Evolutionary conservation across 37 sponge, comb jelly and placozoan genomes (phyloP).

Genomic region (Corticium candelabrum): DNA sequence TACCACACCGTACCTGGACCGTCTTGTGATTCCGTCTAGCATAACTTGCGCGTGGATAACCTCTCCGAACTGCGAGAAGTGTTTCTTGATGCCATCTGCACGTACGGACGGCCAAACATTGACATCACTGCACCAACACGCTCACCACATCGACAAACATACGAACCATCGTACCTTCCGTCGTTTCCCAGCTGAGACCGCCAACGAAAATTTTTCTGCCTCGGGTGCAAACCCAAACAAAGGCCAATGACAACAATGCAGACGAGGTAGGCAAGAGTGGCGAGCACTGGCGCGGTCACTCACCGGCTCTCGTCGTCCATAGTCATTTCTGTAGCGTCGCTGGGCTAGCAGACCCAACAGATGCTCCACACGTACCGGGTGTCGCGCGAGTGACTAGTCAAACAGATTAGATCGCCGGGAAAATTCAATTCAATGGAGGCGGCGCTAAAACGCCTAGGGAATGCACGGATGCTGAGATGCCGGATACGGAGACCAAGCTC

Average conservation of each 20-base stretch:
- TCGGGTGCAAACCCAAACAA: too few relatives aligned
- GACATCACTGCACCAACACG: neutral
- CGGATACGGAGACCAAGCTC: neutral
- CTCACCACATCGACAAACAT: neutral
- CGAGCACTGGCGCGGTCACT: too few relatives aligned
- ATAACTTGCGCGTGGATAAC: neutral
- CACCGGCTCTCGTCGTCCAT: neutral
- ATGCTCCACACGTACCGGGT: neutral
- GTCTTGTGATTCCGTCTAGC: neutral
- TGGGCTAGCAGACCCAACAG: neutral
- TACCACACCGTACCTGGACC: neutral
- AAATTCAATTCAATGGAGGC: slow-evolving; percentile 2
- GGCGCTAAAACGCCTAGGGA: neutral
- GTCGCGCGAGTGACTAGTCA: neutral
- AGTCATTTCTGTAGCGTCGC: neutral
- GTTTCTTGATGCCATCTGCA: neutral
- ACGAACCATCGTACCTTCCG: neutral
- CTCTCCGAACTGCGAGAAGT: neutral
- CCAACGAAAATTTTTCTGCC: neutral
- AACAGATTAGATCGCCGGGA: neutral
- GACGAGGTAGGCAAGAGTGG: too few relatives aligned
- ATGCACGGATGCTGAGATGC: neutral
- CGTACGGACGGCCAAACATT: neutral
- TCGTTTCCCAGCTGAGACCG: neutral
- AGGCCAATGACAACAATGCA: too few relatives aligned